Evolutionary conservation across 2,888 invertebrate genomes (phyloP), one percentile per base, ranked within the genome.

Genomic region (Agriopis aurantiaria): DNA sequence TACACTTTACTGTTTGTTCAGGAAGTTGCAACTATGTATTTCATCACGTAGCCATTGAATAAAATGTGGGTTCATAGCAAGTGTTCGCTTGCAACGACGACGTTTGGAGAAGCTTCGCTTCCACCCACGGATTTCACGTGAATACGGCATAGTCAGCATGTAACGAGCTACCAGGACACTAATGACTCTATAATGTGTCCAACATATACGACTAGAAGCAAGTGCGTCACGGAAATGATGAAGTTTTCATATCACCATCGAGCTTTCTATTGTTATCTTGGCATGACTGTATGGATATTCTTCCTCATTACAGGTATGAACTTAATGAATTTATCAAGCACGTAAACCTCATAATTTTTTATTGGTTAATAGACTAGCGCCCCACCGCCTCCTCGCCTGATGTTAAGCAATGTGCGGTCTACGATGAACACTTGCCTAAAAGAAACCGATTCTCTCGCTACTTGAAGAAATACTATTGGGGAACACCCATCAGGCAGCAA

Each of bases 201-300:
- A 33, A 65, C 61, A 62, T 79, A 81, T 61, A 59, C 78, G 14
- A 84, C 78, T 69, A 87, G 78, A 78, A 86, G 82, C 75, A 90
- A 85, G 75, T 83, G 88, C 68, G 66, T 86, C 63, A 77, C 86
- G 67, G 89, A 89, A 87, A 91, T 89, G 73, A 92, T 93, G 91
- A 94, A 92, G 85, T 92, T 93, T 84, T 89, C 94, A 8, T 94
- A 93, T 79, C 97, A 97, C 83, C 97, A 97, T 85, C 95, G 97
- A 82, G 97, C 97, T 45, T 95, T 97, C 84, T 97, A 97, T 84
- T 97, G 97, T 91, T 97, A 97, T 85, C 91, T 97, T 79, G 95
- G 97, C 68, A 96, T 97, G 92, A 97, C 96, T 88, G 86, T 97
- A 75, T 97, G 97, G 97, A 97, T 97, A 85, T 96, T 97, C 86